A percentile compares a stretch with the other conserved stretches of the same genome.
These are phyloP conservation scores for Colostygia pectinataria DNA, from an alignment of 2,888 invertebrate species.

Conservation along the genomic window DNA sequence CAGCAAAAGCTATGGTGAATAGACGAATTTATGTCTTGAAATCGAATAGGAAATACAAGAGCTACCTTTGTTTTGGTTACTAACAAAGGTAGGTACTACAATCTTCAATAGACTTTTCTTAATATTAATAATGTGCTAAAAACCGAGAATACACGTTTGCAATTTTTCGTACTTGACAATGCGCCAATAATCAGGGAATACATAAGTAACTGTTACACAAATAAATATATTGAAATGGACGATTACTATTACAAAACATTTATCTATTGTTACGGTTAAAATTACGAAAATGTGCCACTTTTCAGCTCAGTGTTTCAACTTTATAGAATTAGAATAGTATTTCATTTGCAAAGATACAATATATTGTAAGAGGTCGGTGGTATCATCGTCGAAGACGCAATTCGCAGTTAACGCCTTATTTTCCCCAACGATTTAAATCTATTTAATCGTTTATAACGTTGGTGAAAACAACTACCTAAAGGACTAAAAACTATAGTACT, in stretches of 20 bases:
- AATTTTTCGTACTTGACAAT: slow-evolving; percentile 57
- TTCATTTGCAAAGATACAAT: slow-evolving; percentile 6
- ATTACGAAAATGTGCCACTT: slow-evolving; percentile 57
- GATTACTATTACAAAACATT: neutral
- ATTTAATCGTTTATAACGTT: neutral
- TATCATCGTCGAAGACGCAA: too few relatives aligned
- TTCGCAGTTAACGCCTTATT: too few relatives aligned
- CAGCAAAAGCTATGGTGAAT: too few relatives aligned
- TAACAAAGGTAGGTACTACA: too few relatives aligned
- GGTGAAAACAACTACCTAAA: neutral
- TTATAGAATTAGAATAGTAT: slow-evolving; percentile 33
- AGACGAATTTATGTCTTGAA: slow-evolving; percentile 5
- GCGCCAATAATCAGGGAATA: slow-evolving; percentile 55
- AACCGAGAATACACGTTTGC: too few relatives aligned
- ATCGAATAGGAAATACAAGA: too few relatives aligned
- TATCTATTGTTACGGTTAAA: slow-evolving; percentile 13
- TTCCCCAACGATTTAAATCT: too few relatives aligned
- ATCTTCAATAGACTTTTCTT: too few relatives aligned
- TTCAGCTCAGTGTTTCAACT: slow-evolving; percentile 55
- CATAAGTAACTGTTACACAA: neutral
- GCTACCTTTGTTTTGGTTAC: too few relatives aligned
- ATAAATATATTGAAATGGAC: neutral
- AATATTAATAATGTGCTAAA: too few relatives aligned
- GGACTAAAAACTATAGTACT: neutral
- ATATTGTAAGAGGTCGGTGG: too few relatives aligned